phyloP scores from a whole-genome alignment of 2,888 invertebrate genomes.

The Lampropteryx suffumata region DNA sequence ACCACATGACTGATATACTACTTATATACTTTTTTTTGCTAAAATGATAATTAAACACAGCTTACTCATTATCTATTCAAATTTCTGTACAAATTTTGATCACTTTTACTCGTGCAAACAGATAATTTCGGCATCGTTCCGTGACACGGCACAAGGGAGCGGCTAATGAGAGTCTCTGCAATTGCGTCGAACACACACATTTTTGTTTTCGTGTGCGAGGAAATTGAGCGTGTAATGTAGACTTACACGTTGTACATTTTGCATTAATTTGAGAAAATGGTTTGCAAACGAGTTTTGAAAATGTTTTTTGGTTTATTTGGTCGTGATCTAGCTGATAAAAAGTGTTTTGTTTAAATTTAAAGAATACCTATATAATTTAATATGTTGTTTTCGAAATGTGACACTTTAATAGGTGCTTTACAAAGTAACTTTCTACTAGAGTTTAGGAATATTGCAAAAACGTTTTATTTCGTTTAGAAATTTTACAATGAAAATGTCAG shows the following conservation, averaged over 20 bases:
- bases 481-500: no score
- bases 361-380: no score
- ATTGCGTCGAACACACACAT: slow-evolving; percentile 27
- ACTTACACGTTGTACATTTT: slow-evolving; percentile 16
- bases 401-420: no score
- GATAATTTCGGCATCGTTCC: slow-evolving; percentile 28
- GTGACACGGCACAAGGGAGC: slow-evolving; percentile 32
- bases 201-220: slow-evolving; percentile 12
- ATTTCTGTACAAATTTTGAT: slow-evolving; percentile 23
- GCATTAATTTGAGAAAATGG: slow-evolving; percentile 10
- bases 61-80: slow-evolving; percentile 14
- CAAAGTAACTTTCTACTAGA: no score
- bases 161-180: slow-evolving; percentile 31
- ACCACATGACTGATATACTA: no score
- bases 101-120: slow-evolving; percentile 21
- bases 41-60: no score
- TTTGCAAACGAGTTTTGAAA: slow-evolving; percentile 1
- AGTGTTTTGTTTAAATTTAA: no score
- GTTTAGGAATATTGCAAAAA: no score
- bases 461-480: no score
- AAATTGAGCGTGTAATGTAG: slow-evolving; percentile 27
- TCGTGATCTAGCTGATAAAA: no score
- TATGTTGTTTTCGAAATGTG: no score
- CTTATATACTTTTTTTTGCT: no score
- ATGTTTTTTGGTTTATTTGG: neutral